Percentiles rank a stretch among this genome's conserved stretches.
phyloP scores from a whole-genome alignment of 2,888 invertebrate genomes.

The Alentia gelatinosa region DNA sequence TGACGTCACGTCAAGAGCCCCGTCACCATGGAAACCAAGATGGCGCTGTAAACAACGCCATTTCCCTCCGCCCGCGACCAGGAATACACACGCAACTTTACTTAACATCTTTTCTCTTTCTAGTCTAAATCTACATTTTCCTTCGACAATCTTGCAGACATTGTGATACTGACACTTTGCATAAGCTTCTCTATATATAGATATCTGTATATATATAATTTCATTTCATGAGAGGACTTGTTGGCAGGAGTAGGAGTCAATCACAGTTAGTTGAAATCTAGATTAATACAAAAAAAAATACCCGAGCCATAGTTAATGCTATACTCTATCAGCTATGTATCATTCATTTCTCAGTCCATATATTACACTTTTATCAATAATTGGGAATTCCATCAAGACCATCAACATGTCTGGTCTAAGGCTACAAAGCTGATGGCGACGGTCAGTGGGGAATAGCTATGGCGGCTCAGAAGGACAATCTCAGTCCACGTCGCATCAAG shows the following conservation, averaged over 20 bases:
- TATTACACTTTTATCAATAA: neutral
- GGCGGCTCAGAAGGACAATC: too few relatives aligned
- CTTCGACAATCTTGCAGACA: too few relatives aligned
- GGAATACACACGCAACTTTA: neutral
- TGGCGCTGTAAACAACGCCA: neutral
- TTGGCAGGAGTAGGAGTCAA: slow-evolving; percentile 50
- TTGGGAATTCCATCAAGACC: neutral
- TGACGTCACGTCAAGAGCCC: neutral
- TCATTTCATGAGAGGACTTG: neutral
- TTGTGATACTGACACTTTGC: neutral
- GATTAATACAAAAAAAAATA: slow-evolving; percentile 6
- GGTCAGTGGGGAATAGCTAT: too few relatives aligned
- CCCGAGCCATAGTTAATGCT: neutral
- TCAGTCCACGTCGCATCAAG: too few relatives aligned
- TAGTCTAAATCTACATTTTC: neutral
- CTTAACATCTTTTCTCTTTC: neutral
- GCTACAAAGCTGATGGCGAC: too few relatives aligned
- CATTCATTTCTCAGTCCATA: neutral
- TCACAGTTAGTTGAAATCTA: slow-evolving; percentile 42
- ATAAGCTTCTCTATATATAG: neutral
- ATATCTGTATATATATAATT: neutral
- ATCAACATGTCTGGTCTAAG: too few relatives aligned
- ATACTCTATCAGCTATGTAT: neutral
- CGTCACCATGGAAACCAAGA: slow-evolving; percentile 12
- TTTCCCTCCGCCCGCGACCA: neutral